These are phyloP conservation scores for Calliphora vicina DNA, from an alignment of 1,140 invertebrate genomes.

Conservation along the genomic window DNA sequence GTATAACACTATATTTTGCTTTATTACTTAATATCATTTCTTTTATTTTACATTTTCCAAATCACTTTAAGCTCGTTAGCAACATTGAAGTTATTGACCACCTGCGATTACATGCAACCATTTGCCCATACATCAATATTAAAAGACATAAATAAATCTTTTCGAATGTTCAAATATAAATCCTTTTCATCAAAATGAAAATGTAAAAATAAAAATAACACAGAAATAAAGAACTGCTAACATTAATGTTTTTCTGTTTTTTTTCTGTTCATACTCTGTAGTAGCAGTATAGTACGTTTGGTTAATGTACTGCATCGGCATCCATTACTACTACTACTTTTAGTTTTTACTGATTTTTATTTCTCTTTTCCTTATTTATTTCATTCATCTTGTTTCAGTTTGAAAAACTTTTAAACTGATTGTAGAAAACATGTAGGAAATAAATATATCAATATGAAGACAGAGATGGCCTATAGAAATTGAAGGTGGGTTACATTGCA, in stretches of 20 bases:
- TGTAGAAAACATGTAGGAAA: neutral
- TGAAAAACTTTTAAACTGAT: slow-evolving; percentile 10
- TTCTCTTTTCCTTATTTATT: neutral
- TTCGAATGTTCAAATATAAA: neutral
- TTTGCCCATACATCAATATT: neutral
- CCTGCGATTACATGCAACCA: neutral
- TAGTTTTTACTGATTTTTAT: neutral
- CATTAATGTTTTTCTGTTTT: neutral
- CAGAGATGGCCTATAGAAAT: no score
- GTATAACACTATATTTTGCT: no score
- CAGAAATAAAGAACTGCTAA: no score
- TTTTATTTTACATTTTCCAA: no score
- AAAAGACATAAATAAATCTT: neutral
- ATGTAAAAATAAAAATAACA: neutral
- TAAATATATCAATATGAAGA: neutral
- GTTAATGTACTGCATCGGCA: slow-evolving; percentile 8
- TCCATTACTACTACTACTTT: neutral
- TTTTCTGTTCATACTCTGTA: neutral
- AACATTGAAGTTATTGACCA: neutral
- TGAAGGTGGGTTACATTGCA: neutral
- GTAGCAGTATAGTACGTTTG: neutral
- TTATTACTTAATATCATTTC: no score
- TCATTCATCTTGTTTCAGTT: neutral
- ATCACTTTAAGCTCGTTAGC: neutral
- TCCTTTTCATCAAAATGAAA: neutral